These are phyloP conservation scores for Pyrrhosoma nymphula DNA, from an alignment of 2,888 invertebrate genomes.

Conservation along the genomic window DNA sequence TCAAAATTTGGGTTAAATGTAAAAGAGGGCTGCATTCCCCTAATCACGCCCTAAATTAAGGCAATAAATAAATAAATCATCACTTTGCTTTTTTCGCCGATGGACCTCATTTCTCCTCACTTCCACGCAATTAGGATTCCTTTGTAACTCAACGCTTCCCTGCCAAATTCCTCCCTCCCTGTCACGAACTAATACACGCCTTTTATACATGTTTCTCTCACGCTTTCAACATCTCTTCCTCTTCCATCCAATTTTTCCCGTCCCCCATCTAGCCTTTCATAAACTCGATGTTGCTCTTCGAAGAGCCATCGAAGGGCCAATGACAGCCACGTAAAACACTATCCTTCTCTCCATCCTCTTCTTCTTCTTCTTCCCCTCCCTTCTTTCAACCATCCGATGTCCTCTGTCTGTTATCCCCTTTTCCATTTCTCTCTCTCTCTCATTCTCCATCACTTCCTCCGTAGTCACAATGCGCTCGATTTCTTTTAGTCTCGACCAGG, in stretches of 20 bases:
- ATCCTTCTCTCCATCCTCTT: neutral
- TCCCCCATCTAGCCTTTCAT: neutral
- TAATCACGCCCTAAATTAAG: no score
- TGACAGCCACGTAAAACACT: neutral
- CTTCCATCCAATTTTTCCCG: neutral
- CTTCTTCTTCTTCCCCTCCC: no score
- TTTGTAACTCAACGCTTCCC: neutral
- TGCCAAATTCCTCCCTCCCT: neutral
- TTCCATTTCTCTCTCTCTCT: neutral
- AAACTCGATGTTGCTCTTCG: neutral
- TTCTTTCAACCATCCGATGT: neutral
- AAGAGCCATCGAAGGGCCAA: neutral
- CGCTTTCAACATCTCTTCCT: neutral
- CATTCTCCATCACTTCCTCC: neutral
- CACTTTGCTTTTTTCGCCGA: no score
- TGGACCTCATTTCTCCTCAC: neutral
- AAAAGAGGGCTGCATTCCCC: no score
- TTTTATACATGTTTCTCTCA: neutral
- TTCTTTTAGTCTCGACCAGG: neutral
- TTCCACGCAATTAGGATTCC: neutral
- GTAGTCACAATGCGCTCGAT: neutral
- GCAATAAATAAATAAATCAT: no score
- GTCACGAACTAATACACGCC: neutral
- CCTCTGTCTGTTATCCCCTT: neutral
- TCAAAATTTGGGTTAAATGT: no score